phyloP scores from a whole-genome alignment of 2,888 invertebrate species.

The Bembecia ichneumoniformis region DNA sequence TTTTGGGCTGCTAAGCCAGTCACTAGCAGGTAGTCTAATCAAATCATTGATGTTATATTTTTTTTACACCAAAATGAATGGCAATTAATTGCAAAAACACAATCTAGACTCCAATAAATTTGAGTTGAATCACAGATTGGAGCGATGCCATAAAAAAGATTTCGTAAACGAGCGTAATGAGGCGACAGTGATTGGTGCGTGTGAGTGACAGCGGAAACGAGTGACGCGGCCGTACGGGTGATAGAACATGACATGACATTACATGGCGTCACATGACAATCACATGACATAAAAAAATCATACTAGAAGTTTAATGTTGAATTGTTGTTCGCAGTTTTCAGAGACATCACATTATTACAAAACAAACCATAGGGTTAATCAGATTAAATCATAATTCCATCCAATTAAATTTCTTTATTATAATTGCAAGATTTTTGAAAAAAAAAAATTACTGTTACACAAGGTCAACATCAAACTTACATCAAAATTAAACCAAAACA shows the following conservation, averaged over 20 bases:
- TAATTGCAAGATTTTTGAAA: no score
- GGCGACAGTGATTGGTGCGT: conserved; percentile 67
- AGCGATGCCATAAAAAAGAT: conserved; percentile 28
- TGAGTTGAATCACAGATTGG: conserved; percentile 4
- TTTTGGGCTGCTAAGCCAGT: background rate
- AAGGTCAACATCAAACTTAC: background rate
- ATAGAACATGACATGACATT: conserved; percentile 26
- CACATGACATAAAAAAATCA: no score
- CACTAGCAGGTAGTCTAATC: background rate
- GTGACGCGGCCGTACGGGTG: conserved; percentile 61
- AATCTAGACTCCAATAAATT: no score
- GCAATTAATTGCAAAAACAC: no score
- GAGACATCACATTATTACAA: no score
- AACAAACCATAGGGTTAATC: no score
- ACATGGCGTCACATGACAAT: conserved; percentile 14
- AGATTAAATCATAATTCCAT: no score
- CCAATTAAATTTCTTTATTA: no score
- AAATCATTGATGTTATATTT: no score
- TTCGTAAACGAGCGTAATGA: conserved; percentile 51
- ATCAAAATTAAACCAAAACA: background rate
- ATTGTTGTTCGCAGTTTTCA: background rate
- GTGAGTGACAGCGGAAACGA: conserved; percentile 68
- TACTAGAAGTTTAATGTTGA: conserved; percentile 1
- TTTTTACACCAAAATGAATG: no score
- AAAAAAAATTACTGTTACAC: no score